Conservation (phyloP, 2,113 vertebrate genomes). For the Choloepus hoffmanni region DNA sequence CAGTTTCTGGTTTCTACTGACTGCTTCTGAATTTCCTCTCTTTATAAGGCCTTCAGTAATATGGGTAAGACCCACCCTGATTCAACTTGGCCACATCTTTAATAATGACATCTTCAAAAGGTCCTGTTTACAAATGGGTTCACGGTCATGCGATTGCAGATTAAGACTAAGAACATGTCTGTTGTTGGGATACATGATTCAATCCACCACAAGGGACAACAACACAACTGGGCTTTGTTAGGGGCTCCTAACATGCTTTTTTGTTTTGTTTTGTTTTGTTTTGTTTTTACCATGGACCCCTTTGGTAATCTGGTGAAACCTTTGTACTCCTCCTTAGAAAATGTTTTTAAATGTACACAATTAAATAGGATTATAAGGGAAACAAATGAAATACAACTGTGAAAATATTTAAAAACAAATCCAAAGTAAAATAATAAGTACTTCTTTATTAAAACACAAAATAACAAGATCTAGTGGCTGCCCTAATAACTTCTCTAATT, state of each 20-base stretch:
- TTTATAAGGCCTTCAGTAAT: too few species aligned
- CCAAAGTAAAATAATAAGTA: neutral
- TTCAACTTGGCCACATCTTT: too few species aligned
- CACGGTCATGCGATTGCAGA: too few species aligned
- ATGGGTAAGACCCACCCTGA: too few species aligned
- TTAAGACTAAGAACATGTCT: too few species aligned
- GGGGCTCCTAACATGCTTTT: neutral
- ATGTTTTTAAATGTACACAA: conserved; percentile 23
- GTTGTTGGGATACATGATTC: too few species aligned
- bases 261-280: too few species aligned
- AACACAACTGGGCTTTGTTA: neutral
- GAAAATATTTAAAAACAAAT: neutral
- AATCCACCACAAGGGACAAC: neutral
- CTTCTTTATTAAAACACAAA: conserved; percentile 55
- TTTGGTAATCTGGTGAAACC: neutral
- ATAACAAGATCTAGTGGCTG: conserved; percentile 5
- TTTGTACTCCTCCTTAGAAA: neutral
- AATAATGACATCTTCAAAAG: too few species aligned
- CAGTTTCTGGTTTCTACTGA: too few species aligned
- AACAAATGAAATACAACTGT: conserved; percentile 7
- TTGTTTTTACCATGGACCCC: neutral
- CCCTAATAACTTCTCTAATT: neutral
- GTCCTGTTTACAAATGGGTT: too few species aligned
- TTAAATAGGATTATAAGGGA: neutral
- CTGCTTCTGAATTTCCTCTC: too few species aligned